These are phyloP conservation scores for Idaea straminata DNA, from an alignment of 2,888 invertebrate species.

Conservation along the genomic window DNA sequence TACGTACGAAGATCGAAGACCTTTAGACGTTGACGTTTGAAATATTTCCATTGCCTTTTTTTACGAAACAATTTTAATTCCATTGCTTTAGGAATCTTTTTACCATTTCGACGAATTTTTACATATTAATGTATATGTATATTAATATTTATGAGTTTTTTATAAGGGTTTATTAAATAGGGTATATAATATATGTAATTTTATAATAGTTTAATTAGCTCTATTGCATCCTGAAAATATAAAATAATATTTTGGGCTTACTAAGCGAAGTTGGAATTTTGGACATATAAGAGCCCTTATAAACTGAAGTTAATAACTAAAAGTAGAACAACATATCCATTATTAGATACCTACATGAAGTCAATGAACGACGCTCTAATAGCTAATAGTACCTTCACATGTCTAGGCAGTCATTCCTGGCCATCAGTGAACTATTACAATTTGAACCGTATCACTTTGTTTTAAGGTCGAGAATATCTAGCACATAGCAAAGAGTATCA, in stretches of 20 bases:
- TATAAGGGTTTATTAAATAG: no score
- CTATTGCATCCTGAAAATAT: no score
- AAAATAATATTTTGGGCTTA: no score
- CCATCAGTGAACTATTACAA: not conserved
- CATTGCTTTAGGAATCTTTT: not conserved
- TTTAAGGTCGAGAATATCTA: not conserved
- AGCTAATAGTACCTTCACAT: not conserved
- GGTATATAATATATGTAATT: no score
- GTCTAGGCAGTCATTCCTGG: not conserved
- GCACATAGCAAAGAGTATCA: not conserved
- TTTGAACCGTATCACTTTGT: not conserved
- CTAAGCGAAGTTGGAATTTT: no score
- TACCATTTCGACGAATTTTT: not conserved
- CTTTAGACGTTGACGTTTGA: not conserved
- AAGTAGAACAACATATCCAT: not conserved
- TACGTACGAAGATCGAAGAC: not conserved
- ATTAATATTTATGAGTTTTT: not conserved
- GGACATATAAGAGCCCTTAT: no score
- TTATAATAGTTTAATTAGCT: no score
- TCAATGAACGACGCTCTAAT: not conserved
- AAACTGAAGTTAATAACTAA: no score
- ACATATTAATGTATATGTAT: not conserved
- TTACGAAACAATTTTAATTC: not conserved
- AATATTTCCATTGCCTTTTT: not conserved
- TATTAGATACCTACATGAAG: not conserved